Evolutionary conservation across 2,888 invertebrate species (phyloP), one percentile per base, ranked within the genome.

Genomic region (Brachylomia viminalis): DNA sequence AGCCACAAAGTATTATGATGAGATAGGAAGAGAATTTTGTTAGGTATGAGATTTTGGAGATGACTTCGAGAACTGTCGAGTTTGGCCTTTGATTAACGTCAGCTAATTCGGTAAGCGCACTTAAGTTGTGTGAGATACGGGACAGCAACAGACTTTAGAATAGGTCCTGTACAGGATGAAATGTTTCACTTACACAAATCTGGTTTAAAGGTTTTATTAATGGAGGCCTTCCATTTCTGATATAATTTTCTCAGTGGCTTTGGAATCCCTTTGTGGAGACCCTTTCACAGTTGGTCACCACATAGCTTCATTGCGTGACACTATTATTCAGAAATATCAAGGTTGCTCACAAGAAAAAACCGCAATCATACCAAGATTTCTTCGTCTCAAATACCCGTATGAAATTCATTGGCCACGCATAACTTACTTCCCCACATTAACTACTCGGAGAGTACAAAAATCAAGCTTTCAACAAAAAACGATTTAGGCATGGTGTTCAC

Each of bases 401-500:
- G 47, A 75, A 85, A 88, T 86, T 65, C 67, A 86, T 88, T 88
- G 30, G 87, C 67, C 71, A 85, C 84, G 87, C 84, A 77, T 85
- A 76, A 75, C 83, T 77, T 49, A 83, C 72, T 80, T 85, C 79
- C 79, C 85, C 66, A 85, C 58, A 83, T 76, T 77, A 84, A 86
- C 70, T 80, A 69, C 80, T 76, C 74, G 27, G 47, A 65, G 65
- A 67, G 52, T 67, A 77, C 58, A 86, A 83, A 83, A 86, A 81
- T 84, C 87, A 82, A 83, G 72, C 54, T 75, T 71, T 72, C 45
- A 72, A 84, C 83, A 89, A 88, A 86, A 89, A 89, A 83, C 80
- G 61, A 69, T 77, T 87, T 87, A 82, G 85, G 38, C 75, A 87
- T 85, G 89, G 86, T 80, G 76, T 79, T 81, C 80, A 89, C 84